Evolutionary conservation across 1,140 invertebrate species (phyloP), one percentile per base, ranked within the genome.

Genomic region (Epicauta chinensis): DNA sequence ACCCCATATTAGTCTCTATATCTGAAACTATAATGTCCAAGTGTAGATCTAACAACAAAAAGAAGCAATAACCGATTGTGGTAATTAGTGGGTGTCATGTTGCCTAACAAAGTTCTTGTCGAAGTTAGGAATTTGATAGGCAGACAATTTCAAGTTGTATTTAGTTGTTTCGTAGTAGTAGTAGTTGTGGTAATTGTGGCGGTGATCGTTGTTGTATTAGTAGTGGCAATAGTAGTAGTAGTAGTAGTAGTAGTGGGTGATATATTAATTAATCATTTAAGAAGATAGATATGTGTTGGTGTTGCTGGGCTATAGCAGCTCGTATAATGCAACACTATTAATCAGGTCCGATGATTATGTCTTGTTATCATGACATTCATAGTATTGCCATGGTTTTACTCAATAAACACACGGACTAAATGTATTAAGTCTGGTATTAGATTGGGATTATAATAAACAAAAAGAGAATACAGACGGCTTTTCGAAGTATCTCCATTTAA

Each of bases 271-370:
- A 54, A 54, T 54, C 52, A 54, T 48, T 54, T 48, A 47, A 44
- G 32, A 42, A 35, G 16, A 23, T 23, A 23, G 52, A 49, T 44
- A 54, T 49, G 52, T 41, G 40, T 38, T 47, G 7, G 23, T 23
- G 23, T 47, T 40, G 32, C 40, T 42, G 43, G 17, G 29, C 48
- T 37, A 41, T 37, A 50, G 39, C n/a, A 50, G 53, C 29, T 51
- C 46, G 39, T 34, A 51, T 51, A 51, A 55, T 51, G 53, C 46
- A 46, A 55, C 42, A 45, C 48, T 55, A 55, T 55, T 55, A 55
- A 55, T 55, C 48, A 55, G 46, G 10, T 15, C 38, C 36, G 48
- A 55, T 50, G 46, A 51, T 55, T 55, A 51, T 51, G 48, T 55
- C 48, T 55, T 42, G 48, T 55, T 55, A 55, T 55, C 48, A 17